Evolutionary conservation across 1,140 invertebrate genomes (phyloP).

Genomic region (Anoplolepis gracilipes): DNA sequence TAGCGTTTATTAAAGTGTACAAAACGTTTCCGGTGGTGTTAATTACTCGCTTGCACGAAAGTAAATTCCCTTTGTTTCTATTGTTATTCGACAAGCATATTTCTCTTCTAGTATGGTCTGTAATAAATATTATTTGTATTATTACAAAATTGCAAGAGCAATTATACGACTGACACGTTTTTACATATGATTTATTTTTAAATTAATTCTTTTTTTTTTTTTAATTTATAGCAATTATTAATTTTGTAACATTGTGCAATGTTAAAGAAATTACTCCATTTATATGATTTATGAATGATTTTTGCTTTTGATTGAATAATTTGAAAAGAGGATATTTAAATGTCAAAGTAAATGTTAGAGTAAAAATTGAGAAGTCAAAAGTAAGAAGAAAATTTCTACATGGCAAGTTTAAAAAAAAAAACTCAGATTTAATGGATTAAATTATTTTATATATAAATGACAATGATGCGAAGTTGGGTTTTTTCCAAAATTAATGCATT

Average conservation of each 20-base stretch:
- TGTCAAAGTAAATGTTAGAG: no score
- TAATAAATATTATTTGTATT: not conserved
- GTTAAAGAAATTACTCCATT: no score
- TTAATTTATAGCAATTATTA: not conserved
- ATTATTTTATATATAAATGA: not conserved
- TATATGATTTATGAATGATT: no score
- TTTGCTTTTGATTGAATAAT: no score
- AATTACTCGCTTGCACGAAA: not conserved
- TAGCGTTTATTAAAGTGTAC: not conserved
- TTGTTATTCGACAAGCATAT: not conserved
- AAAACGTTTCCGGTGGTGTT: not conserved
- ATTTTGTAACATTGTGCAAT: not conserved
- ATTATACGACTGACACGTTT: not conserved
- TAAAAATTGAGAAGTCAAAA: no score
- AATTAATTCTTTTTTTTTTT: no score
- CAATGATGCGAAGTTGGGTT: not conserved
- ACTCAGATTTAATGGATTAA: not conserved
- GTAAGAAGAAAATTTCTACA: no score
- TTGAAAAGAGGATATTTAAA: no score
- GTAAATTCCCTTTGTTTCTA: not conserved
- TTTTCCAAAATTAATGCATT: conserved; percentile 1
- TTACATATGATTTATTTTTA: no score
- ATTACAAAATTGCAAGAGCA: not conserved
- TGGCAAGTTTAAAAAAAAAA: no score
- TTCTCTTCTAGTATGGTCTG: not conserved